Percentiles rank a stretch among this genome's conserved stretches.
phyloP scores from a whole-genome alignment of 2,888 invertebrate genomes.

The Phortica okadai region DNA sequence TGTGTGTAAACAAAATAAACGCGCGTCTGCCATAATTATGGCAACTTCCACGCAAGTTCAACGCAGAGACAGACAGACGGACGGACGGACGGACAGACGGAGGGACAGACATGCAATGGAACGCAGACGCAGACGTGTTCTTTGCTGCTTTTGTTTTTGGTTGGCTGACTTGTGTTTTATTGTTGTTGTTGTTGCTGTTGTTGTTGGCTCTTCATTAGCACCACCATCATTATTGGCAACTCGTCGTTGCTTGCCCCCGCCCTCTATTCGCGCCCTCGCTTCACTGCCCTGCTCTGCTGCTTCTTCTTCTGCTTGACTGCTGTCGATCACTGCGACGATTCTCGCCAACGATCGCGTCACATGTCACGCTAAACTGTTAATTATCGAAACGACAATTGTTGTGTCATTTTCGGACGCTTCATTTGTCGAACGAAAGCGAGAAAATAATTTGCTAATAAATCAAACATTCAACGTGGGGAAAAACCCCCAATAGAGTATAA shows the following conservation, averaged over 20 bases:
- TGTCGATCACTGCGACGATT: constrained; percentile 23
- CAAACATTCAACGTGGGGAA: not conserved
- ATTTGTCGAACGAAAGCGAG: constrained; percentile 11
- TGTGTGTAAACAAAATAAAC: constrained; percentile 71
- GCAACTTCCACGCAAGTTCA: constrained; percentile 51
- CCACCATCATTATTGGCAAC: constrained; percentile 32
- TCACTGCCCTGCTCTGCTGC: not conserved
- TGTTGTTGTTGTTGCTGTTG: constrained; percentile 12
- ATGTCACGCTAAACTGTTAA: constrained; percentile 56
- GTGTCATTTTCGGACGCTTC: too few relatives aligned
- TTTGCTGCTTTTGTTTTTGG: constrained; percentile 61
- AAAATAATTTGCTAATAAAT: constrained; percentile 16
- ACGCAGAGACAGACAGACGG: constrained; percentile 16
- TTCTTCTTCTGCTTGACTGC: constrained; percentile 1
- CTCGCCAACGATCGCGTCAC: constrained; percentile 32
- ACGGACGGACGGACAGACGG: constrained; percentile 49
- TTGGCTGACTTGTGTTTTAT: constrained; percentile 42
- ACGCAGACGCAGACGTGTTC: constrained; percentile 19
- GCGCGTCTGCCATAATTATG: constrained; percentile 71
- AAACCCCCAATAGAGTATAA: not conserved
- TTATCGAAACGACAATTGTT: constrained; percentile 44
- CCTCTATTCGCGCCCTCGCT: not conserved
- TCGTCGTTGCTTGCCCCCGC: constrained; percentile 31
- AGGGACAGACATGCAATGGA: constrained; percentile 39
- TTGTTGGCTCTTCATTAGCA: constrained; percentile 64